Percentiles rank a stretch among this genome's conserved stretches.
Conservation (phyloP, 2,113 vertebrate genomes). For the Delphinus delphis region DNA sequence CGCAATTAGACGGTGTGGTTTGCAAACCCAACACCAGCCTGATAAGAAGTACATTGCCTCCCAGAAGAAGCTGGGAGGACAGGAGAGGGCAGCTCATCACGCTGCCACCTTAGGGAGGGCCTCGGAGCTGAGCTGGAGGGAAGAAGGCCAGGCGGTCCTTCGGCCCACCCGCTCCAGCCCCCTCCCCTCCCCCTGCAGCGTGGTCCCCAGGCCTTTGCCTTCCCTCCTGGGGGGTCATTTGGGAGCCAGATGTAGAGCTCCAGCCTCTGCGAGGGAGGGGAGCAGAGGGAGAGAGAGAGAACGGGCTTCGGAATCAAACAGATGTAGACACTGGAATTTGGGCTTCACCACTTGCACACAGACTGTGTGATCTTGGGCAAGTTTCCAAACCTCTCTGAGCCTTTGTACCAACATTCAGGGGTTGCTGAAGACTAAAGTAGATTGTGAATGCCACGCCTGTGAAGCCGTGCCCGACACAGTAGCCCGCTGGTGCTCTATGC, state of each 20-base stretch:
- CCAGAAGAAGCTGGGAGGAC: conserved; percentile 37
- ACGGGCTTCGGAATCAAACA: conserved; percentile 42
- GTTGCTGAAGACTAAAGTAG: neutral
- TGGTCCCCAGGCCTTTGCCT: conserved; percentile 30
- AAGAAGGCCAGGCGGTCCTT: neutral
- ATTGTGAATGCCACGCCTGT: neutral
- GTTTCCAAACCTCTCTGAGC: neutral
- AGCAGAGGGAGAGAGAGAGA: neutral
- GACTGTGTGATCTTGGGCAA: neutral
- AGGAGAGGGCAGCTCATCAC: conserved; percentile 12
- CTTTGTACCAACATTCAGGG: neutral
- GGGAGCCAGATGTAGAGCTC: conserved; percentile 71
- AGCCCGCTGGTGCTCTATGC: neutral
- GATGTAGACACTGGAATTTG: neutral
- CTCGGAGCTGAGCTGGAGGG: neutral
- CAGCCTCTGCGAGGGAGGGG: neutral
- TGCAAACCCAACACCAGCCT: conserved; percentile 83
- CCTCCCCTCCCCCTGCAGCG: neutral
- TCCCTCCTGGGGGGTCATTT: conserved; percentile 64
- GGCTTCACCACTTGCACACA: neutral
- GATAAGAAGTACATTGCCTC: conserved; percentile 84
- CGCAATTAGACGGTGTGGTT: conserved; percentile 82
- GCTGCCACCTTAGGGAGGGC: conserved; percentile 41
- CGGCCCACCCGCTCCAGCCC: neutral
- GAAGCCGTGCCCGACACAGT: neutral